Percentiles rank a stretch among this genome's conserved stretches.
Conservation (phyloP, 2,113 vertebrate genomes). For the Tautogolabrus adspersus region DNA sequence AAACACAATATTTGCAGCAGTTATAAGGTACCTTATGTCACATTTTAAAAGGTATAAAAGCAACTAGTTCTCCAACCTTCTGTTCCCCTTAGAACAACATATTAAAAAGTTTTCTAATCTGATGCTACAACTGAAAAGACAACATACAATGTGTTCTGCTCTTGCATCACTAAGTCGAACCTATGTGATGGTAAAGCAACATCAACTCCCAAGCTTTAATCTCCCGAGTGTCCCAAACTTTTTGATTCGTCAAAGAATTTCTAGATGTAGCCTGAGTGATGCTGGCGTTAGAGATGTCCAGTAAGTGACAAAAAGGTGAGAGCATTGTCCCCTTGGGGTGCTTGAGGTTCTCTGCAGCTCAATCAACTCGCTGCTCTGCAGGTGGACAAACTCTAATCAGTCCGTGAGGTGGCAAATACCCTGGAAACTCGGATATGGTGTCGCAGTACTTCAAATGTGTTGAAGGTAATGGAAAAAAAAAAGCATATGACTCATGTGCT, state of each 20-base stretch:
- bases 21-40: not conserved
- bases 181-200: not conserved
- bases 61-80: not conserved
- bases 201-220: not conserved
- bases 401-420: not conserved
- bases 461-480: not conserved
- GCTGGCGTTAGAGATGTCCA: not conserved
- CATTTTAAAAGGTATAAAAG: not conserved
- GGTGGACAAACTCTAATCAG: conserved; percentile 7
- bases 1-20: not conserved
- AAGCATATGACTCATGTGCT: not conserved
- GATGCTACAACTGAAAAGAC: no score
- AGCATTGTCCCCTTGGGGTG: not conserved
- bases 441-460: not conserved
- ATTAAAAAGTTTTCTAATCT: no score
- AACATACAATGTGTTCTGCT: not conserved
- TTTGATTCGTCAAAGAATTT: not conserved
- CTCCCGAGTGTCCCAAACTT: not conserved
- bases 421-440: not conserved
- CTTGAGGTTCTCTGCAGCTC: not conserved
- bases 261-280: not conserved
- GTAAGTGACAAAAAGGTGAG: not conserved
- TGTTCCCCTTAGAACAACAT: not conserved
- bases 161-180: no score
- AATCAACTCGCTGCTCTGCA: not conserved